Evolutionary conservation across 2,888 invertebrate species (phyloP).

Genomic region (Cactoblastis cactorum): DNA sequence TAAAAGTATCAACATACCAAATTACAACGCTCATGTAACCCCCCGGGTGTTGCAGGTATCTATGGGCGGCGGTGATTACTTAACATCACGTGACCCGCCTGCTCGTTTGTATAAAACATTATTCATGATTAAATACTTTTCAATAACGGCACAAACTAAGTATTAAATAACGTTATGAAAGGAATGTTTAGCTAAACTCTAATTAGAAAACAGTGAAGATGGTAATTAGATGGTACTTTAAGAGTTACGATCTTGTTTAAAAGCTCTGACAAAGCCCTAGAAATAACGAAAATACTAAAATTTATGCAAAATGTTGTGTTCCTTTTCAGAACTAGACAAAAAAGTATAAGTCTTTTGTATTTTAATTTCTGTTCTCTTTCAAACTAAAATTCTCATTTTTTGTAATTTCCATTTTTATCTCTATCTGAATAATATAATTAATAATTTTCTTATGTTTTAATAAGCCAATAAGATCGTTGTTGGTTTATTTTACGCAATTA

Average conservation of each 20-base stretch:
- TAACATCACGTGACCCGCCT: too few relatives aligned
- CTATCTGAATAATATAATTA: too few relatives aligned
- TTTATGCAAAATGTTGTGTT: slow-evolving; percentile 28
- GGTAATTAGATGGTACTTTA: slow-evolving; percentile 55
- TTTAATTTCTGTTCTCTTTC: background rate
- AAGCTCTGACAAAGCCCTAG: slow-evolving; percentile 30
- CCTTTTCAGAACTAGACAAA: slow-evolving; percentile 15
- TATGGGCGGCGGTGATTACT: too few relatives aligned
- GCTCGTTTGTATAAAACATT: too few relatives aligned
- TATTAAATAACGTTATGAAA: slow-evolving; percentile 17
- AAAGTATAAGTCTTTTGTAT: slow-evolving; percentile 12
- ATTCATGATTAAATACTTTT: background rate
- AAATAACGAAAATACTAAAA: slow-evolving; percentile 23
- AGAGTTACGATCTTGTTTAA: slow-evolving; percentile 49
- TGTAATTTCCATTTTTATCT: background rate
- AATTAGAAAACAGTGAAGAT: slow-evolving; percentile 50
- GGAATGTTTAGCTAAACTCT: slow-evolving; percentile 35
- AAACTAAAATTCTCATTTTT: background rate
- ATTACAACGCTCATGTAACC: too few relatives aligned
- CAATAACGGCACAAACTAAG: background rate
- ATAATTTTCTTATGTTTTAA: too few relatives aligned
- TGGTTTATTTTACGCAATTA: too few relatives aligned
- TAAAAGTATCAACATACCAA: too few relatives aligned
- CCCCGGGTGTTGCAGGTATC: too few relatives aligned
- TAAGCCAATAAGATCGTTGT: too few relatives aligned